These are phyloP conservation scores for Adrianichthys oophorus DNA, from an alignment of 2,797 vertebrate genomes.

Conservation along the genomic window DNA sequence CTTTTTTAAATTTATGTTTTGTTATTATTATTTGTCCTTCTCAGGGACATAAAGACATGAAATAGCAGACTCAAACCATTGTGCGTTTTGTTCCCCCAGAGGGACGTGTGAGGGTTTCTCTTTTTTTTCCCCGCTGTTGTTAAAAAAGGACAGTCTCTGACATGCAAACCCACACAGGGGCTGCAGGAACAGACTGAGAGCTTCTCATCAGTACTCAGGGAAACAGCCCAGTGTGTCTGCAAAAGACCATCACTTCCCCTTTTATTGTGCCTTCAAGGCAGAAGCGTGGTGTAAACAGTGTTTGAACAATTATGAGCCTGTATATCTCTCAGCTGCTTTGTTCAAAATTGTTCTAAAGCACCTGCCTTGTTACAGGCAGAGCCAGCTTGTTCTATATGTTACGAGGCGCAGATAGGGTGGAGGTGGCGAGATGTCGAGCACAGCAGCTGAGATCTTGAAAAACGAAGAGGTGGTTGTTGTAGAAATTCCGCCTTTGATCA, in stretches of 20 bases:
- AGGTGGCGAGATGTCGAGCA: slow-evolving; percentile 10
- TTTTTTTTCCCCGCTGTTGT: slow-evolving; percentile 50
- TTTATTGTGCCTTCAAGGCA: slow-evolving; percentile 72
- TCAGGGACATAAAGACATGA: slow-evolving; percentile 43
- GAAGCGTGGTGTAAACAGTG: slow-evolving; percentile 62
- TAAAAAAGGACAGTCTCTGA: slow-evolving; percentile 59
- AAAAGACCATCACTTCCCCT: slow-evolving; percentile 52
- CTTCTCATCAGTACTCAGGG: slow-evolving; percentile 64
- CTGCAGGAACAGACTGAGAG: slow-evolving; percentile 66
- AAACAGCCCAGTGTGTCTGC: slow-evolving; percentile 51
- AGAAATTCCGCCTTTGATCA: slow-evolving; percentile 40
- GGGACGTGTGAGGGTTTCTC: slow-evolving; percentile 50
- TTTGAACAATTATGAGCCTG: slow-evolving; percentile 65
- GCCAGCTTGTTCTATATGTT: slow-evolving; percentile 46
- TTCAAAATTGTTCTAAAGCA: slow-evolving; percentile 44
- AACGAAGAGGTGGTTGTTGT: slow-evolving; percentile 22
- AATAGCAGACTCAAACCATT: slow-evolving; percentile 36
- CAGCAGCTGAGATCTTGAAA: slow-evolving; percentile 40
- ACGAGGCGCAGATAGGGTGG: slow-evolving; percentile 26
- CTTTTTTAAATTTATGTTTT: background rate
- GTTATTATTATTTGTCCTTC: slow-evolving; percentile 20
- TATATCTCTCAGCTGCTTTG: slow-evolving; percentile 49
- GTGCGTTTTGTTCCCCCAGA: slow-evolving; percentile 44
- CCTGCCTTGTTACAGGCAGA: slow-evolving; percentile 45
- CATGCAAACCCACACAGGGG: slow-evolving; percentile 62